Evolutionary conservation across 1,140 invertebrate genomes (phyloP), one percentile per base, ranked within the genome.

Genomic region (Magallana ariakensis): DNA sequence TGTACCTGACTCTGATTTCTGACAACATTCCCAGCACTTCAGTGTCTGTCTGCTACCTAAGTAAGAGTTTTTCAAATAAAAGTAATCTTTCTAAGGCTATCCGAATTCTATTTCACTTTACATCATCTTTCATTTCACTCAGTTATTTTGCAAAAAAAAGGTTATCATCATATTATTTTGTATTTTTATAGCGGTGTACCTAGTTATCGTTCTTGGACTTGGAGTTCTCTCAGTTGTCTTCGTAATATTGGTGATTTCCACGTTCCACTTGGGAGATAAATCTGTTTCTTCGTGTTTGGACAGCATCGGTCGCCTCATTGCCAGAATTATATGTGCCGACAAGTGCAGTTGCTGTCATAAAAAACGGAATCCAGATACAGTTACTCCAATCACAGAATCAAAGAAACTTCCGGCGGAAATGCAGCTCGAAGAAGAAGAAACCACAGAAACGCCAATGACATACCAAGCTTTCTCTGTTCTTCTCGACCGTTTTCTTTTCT

Each of bases 1-100:
- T 88, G 15, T 88, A 88, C 58, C 66, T 88, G 58, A 82, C 87
- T 4, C 56, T 88, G 46, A 88, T 88, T n/a, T 88, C 87, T 4
- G 87, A 88, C 15, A 88, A 81, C 19, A 88, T 88, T 33, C 87
- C 87, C 0, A 88, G 87, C 70, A 88, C 87, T 10, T 88, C 87
- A 15, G 80, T 88, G 13, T 82, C 83, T 26, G 80, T 88, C 8
- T 88, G 87, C 56, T 85, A 62, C 16, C 60, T 88, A 11, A 82
- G 87, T 88, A 88, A 85, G 87, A 16, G 22, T 75, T 56, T 70
- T 70, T 16, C 33, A 46, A 82, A 46, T 53, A 62, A 53, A 53
- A n/a, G 22, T 13, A 13, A 46, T 16, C 33, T 46, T 46, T 46
- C 33, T 46, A 46, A 46, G 33, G 33, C 33, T 46, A 46, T 46